Base-by-base conservation (phyloP, 2,888 invertebrate species). In the Hypsopygia costalis region DNA sequence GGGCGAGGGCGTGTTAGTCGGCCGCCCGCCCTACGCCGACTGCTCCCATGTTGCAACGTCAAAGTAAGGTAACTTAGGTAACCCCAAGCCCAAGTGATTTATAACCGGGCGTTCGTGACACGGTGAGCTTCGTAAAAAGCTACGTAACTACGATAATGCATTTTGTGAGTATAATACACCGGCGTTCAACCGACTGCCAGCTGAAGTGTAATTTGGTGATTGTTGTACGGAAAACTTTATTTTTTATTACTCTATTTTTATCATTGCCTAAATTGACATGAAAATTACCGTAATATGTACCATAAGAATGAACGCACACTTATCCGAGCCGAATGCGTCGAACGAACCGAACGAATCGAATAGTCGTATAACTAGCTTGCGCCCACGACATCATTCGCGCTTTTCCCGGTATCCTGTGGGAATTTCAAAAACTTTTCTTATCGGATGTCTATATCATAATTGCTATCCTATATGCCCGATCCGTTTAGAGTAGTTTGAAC, bases 1-100 rank as follows among this genome's bases (percentile, higher is more conserved):
- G 31, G n/a, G 16, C 12, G 9, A 1, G 20, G 36, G 30, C 62
- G 56, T 46, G 49, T 54, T 52, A 47, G 51, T 48, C 69, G 81
- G 64, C 72, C 73, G 76, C 82, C 79, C 79, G 72, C 76, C 71
- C 75, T 50, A 46, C 53, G 85, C 85, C 82, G 76, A 50, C 59
- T 62, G 55, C 28, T 25, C 21, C 21, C 21, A 36, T 34, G 45
- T 41, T 43, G 37, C 40, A 46, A 40, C 37, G 42, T 25, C 46
- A 44, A 46, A 46, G 53, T 43, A 53, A 49, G 53, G 59, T 63
- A 61, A 62, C 58, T 52, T 54, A 60, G 54, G 55, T 64, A 66
- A 70, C 69, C 73, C 63, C 63, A 57, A 62, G 62, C 73, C 63
- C 63, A 57, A 62, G 62, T 80, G 78, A 85, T 83, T 85, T 82